These are phyloP conservation scores for Natrix natrix DNA, from an alignment of 2,797 vertebrate genomes.

Conservation along the genomic window DNA sequence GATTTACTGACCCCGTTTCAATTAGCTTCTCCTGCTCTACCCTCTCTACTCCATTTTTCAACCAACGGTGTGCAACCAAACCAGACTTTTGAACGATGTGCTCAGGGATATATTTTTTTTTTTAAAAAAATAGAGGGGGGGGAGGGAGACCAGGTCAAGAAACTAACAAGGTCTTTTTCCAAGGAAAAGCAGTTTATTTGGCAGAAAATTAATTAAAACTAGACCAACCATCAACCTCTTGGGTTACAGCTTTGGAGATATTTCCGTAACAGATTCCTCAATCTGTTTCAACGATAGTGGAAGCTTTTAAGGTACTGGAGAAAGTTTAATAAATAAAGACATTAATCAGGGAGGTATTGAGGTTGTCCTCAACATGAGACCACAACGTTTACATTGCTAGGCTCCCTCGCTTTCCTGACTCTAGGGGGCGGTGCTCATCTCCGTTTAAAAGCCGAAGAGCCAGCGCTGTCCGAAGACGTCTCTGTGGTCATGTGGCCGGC, in stretches of 20 bases:
- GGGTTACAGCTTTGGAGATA: not conserved
- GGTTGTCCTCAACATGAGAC: too few species aligned
- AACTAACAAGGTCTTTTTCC: not conserved
- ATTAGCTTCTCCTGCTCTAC: not conserved
- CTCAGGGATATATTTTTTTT: not conserved
- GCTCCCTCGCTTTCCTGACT: too few species aligned
- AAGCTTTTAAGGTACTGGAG: too few species aligned
- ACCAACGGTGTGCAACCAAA: not conserved
- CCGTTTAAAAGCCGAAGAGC: too few species aligned
- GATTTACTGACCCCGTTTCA: not conserved
- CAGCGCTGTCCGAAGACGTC: too few species aligned
- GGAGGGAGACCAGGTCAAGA: not conserved
- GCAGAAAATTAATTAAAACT: not conserved
- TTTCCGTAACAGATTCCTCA: too few species aligned
- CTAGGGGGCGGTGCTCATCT: too few species aligned
- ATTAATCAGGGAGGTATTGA: too few species aligned
- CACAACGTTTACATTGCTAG: too few species aligned
- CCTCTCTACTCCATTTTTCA: not conserved
- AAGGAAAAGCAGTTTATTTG: not conserved
- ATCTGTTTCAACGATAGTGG: too few species aligned
- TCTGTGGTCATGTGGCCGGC: too few species aligned
- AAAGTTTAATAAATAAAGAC: too few species aligned
- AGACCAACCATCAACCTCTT: not conserved
- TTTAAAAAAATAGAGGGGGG: not conserved
- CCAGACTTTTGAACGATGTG: not conserved